Evolutionary conservation across 2,797 vertebrate genomes (phyloP).

Genomic region (Apogon hyalosoma): DNA sequence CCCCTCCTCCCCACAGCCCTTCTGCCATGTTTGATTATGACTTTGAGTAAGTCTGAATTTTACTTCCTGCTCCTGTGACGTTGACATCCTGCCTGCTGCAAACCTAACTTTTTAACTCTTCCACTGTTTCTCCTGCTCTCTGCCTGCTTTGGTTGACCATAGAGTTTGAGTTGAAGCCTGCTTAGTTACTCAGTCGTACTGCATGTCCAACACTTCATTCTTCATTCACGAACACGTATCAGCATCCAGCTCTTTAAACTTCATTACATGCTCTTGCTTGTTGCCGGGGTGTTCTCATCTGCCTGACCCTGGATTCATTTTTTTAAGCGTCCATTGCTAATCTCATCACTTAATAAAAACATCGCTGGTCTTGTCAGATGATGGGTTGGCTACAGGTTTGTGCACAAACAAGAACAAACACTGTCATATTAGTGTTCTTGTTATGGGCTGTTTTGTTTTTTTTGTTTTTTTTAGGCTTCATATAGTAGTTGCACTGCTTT

Average conservation of each 20-base stretch:
- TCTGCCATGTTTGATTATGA: slow-evolving; percentile 99
- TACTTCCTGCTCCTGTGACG: slow-evolving; percentile 89
- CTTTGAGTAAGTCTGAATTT: slow-evolving; percentile 99
- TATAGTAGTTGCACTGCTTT: slow-evolving; percentile 41
- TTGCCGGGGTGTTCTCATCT: slow-evolving; percentile 31
- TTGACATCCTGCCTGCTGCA: slow-evolving; percentile 62
- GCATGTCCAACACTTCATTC: slow-evolving; percentile 62
- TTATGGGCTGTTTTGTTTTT: slow-evolving; percentile 32
- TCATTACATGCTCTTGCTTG: slow-evolving; percentile 41
- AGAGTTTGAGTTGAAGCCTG: slow-evolving; percentile 43
- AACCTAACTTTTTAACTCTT: slow-evolving; percentile 40
- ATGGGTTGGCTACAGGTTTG: slow-evolving; percentile 34
- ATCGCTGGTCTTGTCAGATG: slow-evolving; percentile 42
- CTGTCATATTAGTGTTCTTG: slow-evolving; percentile 50
- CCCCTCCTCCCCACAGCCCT: slow-evolving; percentile 94
- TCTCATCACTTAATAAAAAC: slow-evolving; percentile 14
- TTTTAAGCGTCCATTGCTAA: slow-evolving; percentile 38
- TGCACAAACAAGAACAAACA: slow-evolving; percentile 43
- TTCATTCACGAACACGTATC: slow-evolving; percentile 35
- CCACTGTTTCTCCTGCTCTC: slow-evolving; percentile 23
- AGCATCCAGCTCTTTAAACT: slow-evolving; percentile 31
- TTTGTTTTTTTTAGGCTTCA: slow-evolving; percentile 49
- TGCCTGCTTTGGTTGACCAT: slow-evolving; percentile 33
- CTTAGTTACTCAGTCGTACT: slow-evolving; percentile 35
- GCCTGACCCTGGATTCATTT: slow-evolving; percentile 39